Evolutionary conservation across 2,113 vertebrate genomes (phyloP), one percentile per base, ranked within the genome.

Genomic region (Lethenteron camtschaticum): DNA sequence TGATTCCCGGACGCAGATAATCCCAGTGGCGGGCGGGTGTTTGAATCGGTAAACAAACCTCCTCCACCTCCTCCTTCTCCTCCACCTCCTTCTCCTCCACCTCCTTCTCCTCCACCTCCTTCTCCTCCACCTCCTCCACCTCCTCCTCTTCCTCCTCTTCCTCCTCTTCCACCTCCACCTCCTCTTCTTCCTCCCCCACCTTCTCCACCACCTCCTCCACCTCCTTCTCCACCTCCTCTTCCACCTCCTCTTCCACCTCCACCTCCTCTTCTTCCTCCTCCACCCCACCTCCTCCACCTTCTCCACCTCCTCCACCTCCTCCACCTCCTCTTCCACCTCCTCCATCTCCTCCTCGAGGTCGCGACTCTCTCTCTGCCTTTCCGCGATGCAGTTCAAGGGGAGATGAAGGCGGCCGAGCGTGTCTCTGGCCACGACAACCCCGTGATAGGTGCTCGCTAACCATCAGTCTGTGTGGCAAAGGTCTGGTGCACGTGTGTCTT

Each of bases 111-210:
- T 24, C n/a, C 9, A 1, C 70, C 70, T 70, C 70, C 3, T 77
- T 68, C 5, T 71, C 11, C 74, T 77, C 63, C 9, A 70, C 73
- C 73, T 78, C 7, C 74, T 71, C 57, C 58, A 78, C 70, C 4
- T 24, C 8, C 2, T 24, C 24, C 24, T 24, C 8, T 3, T 24
- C 24, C 24, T 24, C 3, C 24, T 24, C 24, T 2, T 2, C 24
- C 24, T 24, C 70, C 2, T 24, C 8, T 5, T 41, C 24, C 24
- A 4, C 4, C 24, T 3, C 24, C 24, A 4, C 24, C 63, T 7
- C 41, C 56, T 55, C n/a, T n/a, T n/a, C n/a, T n/a, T n/a, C 70
- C 56, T 72, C 20, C 56, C n/a, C 16, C 16, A 2, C 16, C 16
- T 18, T 18, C 16, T 18, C 16, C 16, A 18, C 73, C 75, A 18